These are phyloP conservation scores for Cactoblastis cactorum DNA, from an alignment of 2,888 invertebrate species.

Conservation along the genomic window DNA sequence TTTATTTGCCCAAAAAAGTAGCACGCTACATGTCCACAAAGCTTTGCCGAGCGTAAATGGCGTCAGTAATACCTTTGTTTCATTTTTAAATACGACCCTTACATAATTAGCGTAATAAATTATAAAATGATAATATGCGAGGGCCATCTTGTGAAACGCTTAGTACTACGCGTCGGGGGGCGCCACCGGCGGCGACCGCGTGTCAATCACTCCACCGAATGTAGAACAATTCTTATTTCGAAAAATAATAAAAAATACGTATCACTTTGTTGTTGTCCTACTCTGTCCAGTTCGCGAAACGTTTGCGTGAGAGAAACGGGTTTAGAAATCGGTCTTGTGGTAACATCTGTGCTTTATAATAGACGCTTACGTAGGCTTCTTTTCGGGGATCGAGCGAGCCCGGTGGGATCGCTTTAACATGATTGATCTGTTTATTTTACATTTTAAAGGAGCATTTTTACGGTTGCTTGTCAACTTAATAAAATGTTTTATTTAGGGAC, in stretches of 20 bases:
- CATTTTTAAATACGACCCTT: conserved; percentile 73
- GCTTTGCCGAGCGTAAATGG: conserved; percentile 62
- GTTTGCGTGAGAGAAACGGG: conserved; percentile 48
- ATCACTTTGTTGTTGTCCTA: conserved; percentile 67
- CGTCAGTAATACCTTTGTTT: conserved; percentile 70
- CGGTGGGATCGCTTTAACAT: conserved; percentile 78
- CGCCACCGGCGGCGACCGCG: conserved; percentile 70
- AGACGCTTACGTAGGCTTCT: conserved; percentile 78
- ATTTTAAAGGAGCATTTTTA: conserved; percentile 79
- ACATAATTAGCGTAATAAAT: conserved; percentile 79
- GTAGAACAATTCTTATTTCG: conserved; percentile 77
- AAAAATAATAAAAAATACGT: conserved; percentile 70
- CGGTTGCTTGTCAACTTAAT: conserved; percentile 80
- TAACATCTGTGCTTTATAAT: conserved; percentile 78
- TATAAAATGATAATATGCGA: conserved; percentile 76
- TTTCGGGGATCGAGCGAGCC: conserved; percentile 74
- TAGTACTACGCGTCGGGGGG: conserved; percentile 69
- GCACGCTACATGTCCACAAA: conserved; percentile 67
- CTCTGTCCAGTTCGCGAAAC: conserved; percentile 33
- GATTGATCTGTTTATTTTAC: conserved; percentile 80
- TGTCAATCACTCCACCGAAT: conserved; percentile 76
- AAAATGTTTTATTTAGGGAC: conserved; percentile 76
- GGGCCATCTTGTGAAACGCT: conserved; percentile 73
- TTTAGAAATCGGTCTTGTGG: conserved; percentile 65
- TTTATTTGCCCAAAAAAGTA: conserved; percentile 70